These are phyloP conservation scores for Conomelus anceps DNA, from an alignment of 2,888 invertebrate genomes.

Conservation along the genomic window DNA sequence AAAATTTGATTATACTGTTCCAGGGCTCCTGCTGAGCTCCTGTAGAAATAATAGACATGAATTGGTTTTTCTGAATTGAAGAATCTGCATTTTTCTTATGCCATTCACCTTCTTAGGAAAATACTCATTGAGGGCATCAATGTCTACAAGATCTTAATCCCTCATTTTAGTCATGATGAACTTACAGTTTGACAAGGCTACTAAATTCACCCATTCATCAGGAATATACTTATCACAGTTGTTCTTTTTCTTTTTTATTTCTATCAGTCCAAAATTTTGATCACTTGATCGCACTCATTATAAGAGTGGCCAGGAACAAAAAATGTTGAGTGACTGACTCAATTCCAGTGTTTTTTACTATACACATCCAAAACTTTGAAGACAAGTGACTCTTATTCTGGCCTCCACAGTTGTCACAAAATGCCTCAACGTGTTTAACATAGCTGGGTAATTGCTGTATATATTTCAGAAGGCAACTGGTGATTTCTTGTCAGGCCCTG, in stretches of 20 bases:
- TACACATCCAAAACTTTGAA: not conserved
- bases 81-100: not conserved
- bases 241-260: slow-evolving; percentile 27
- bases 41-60: not conserved
- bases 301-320: slow-evolving; percentile 29
- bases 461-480: not conserved
- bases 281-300: slow-evolving; percentile 25
- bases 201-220: not conserved
- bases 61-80: not conserved
- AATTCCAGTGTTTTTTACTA: slow-evolving; percentile 14
- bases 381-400: slow-evolving; percentile 9
- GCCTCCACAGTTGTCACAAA: slow-evolving; percentile 2
- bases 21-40: not conserved
- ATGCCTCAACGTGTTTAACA: slow-evolving; percentile 9
- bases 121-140: not conserved
- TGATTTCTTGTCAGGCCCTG: slow-evolving; percentile 1
- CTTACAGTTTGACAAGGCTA: not conserved
- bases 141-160: not conserved
- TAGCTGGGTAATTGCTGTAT: not conserved
- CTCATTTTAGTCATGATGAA: not conserved
- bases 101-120: not conserved
- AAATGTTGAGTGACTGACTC: slow-evolving; percentile 26
- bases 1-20: not conserved
- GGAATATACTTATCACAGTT: not conserved
- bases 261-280: slow-evolving; percentile 27